Evolutionary conservation across 2,113 vertebrate species (phyloP).

Genomic region (Zosterops pallidus): DNA sequence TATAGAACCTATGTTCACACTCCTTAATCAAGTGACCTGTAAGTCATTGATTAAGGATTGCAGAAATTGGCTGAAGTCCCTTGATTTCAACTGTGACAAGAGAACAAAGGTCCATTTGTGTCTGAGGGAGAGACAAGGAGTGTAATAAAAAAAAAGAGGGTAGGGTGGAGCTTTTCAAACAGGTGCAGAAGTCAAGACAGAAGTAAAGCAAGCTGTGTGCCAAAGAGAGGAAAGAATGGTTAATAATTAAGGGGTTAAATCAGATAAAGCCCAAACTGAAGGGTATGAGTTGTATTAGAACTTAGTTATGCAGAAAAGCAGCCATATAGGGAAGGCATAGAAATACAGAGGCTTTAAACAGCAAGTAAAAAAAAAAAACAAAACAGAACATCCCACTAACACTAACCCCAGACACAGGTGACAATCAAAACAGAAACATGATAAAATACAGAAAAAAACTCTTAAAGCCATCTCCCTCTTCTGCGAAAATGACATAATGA

Average conservation of each 20-base stretch:
- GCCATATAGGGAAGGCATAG: not conserved
- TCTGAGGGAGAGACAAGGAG: not conserved
- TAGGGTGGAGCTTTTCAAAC: not conserved
- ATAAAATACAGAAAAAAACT: not conserved
- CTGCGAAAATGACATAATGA: not conserved
- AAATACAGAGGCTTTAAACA: not conserved
- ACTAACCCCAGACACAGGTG: not conserved
- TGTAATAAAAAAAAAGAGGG: not conserved
- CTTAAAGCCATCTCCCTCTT: not conserved
- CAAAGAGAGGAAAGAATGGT: not conserved
- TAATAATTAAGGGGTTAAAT: not conserved
- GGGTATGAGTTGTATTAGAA: not conserved
- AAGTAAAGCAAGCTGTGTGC: not conserved
- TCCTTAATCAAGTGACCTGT: not conserved
- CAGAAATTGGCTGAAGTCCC: not conserved
- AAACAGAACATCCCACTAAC: not conserved
- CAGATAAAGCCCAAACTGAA: not conserved
- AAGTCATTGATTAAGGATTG: constrained; percentile 5
- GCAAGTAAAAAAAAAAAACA: not conserved
- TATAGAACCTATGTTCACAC: constrained; percentile 2
- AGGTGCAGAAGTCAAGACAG: not conserved
- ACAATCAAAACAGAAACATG: not conserved
- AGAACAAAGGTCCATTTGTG: constrained; percentile 22
- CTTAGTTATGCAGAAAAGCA: not conserved
- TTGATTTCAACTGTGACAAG: not conserved